Conservation (phyloP, 1,140 invertebrate genomes). For the Nasonia longicornis region DNA sequence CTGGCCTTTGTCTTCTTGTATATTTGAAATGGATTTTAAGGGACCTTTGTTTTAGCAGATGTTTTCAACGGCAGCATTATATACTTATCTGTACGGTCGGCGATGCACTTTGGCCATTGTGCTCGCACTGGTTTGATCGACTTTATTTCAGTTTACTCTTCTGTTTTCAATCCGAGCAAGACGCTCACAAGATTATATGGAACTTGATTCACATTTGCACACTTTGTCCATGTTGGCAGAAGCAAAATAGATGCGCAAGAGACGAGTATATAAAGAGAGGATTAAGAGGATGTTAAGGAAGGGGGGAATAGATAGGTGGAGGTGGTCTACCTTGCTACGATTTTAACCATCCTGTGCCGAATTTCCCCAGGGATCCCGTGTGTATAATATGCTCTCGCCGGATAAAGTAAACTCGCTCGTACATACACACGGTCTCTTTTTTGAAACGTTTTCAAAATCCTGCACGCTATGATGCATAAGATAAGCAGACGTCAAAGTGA, state of each 20-base stretch:
- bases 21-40: too few relatives aligned
- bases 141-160: too few relatives aligned
- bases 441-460: constrained; percentile 10
- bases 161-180: too few relatives aligned
- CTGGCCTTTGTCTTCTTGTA: too few relatives aligned
- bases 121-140: too few relatives aligned
- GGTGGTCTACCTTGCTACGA: neutral
- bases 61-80: too few relatives aligned
- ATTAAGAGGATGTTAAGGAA: neutral
- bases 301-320: neutral
- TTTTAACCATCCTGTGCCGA: constrained; percentile 34
- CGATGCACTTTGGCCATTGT: too few relatives aligned
- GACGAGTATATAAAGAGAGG: neutral
- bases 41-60: too few relatives aligned
- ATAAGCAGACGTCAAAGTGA: constrained; percentile 3
- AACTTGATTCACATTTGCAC: neutral
- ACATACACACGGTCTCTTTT: neutral
- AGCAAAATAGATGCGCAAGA: neutral
- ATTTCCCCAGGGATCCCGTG: constrained; percentile 24
- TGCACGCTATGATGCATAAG: neutral
- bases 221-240: neutral
- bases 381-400: constrained; percentile 15
- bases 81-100: too few relatives aligned
- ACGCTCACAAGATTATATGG: too few relatives aligned
- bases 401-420: constrained; percentile 25